Conservation (phyloP, 2,113 vertebrate genomes). For the Mixornis gularis region DNA sequence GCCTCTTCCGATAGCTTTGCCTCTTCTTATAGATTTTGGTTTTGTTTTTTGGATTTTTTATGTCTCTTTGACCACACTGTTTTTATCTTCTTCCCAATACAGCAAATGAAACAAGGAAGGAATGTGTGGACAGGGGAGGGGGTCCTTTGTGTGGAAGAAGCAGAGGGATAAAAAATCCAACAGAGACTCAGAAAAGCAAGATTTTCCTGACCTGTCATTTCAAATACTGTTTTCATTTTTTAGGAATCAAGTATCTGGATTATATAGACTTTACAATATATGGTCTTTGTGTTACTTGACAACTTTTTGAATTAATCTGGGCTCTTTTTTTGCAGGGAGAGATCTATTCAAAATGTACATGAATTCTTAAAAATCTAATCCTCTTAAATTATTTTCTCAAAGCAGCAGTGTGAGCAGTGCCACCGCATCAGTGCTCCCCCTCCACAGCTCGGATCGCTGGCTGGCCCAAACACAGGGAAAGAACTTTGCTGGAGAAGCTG, state of each 20-base stretch:
- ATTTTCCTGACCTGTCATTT: background rate
- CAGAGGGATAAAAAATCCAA: background rate
- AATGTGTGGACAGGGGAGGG: background rate
- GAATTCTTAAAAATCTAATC: constrained; percentile 2
- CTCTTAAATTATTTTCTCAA: constrained; percentile 3
- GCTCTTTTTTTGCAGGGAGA: background rate
- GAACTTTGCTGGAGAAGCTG: background rate
- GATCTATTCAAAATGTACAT: background rate
- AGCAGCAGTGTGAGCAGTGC: background rate
- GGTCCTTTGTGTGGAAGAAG: background rate
- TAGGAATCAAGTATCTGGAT: background rate
- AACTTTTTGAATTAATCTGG: constrained; percentile 14
- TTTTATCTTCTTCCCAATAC: background rate
- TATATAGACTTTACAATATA: background rate
- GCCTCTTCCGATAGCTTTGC: background rate
- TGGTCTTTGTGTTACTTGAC: background rate
- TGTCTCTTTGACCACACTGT: background rate
- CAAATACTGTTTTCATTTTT: background rate
- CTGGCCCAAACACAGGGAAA: accelerated
- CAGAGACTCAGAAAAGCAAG: background rate
- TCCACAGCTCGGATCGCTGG: accelerated
- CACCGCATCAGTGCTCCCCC: accelerated
- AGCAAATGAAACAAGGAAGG: background rate
- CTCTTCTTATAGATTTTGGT: background rate
- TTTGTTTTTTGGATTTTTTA: background rate